Base-by-base conservation (phyloP, 2,888 invertebrate species). In the Heliconius hortense region DNA sequence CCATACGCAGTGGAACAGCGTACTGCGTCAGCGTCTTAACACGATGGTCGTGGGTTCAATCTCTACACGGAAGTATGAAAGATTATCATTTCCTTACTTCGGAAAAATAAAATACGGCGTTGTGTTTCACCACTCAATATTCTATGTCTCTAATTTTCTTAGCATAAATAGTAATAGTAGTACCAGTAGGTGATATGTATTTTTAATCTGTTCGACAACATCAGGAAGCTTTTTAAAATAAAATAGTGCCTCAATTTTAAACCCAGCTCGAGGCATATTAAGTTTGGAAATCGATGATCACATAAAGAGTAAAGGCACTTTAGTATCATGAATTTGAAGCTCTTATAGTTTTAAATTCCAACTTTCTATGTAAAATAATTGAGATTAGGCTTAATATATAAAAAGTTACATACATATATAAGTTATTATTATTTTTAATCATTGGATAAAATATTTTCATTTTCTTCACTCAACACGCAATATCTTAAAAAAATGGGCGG, bases 261-360 rank as follows among this genome's bases (percentile, higher is more conserved):
- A 7, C 26, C 7, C 60, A 28, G 60, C 60, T 60, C 60, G 26
- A 60, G 60, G 60, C 18, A 60, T 26, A 26, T 60, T 26, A 28
- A 60, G 26, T 60, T 60, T 60, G 15, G 28, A 60, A 60, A 60
- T 60, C 60, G 60, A 60, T 60, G 60, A 60, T 26, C 26, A 60
- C 26, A 60, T 26, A 60, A 13, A 68, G 26, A 60, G 60, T 26
- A 26, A 28, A 28, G 7, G 26, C 26, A 26, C 7, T 60, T 60
- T 26, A 60, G 18, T 7, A 60, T 15, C 7, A 60, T 60, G 60
- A 26, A 60, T 26, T 60, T 28, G 24, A 26, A 26, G 7, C 28
- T 60, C 15, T 26, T 60, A 26, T 15, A 60, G 7, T 26, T 60
- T 26, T 15, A 15, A 26, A 15, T 26, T 60, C 15, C 15, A 7